These are phyloP conservation scores for Gorsachius magnificus DNA, from an alignment of 2,797 vertebrate genomes.

Conservation along the genomic window DNA sequence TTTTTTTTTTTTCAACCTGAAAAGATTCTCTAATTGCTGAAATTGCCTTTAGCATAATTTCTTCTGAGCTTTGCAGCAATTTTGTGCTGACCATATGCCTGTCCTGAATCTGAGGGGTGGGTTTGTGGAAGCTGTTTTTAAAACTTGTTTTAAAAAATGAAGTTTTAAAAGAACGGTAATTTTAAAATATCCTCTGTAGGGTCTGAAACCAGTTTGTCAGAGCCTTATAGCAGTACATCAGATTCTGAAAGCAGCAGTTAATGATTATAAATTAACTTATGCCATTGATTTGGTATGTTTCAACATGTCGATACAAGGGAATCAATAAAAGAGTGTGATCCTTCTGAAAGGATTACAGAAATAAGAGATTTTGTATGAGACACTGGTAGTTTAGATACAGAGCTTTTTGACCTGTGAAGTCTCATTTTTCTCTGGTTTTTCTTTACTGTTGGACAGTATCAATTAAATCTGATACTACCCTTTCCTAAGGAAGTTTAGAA, in stretches of 20 bases:
- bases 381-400: background rate
- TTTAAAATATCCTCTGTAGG: background rate
- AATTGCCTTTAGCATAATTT: background rate
- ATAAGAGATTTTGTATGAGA: background rate
- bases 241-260: background rate
- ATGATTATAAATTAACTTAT: background rate
- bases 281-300: background rate
- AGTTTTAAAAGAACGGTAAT: background rate
- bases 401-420: background rate
- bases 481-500: background rate
- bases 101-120: background rate
- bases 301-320: background rate
- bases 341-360: background rate
- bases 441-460: background rate
- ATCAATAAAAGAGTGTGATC: background rate
- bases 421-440: background rate
- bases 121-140: background rate
- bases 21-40: background rate
- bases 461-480: background rate
- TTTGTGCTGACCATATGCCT: background rate
- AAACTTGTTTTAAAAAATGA: background rate
- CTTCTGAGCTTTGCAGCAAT: background rate
- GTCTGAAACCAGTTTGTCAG: background rate
- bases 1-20: no score
- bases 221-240: background rate